These are phyloP conservation scores for Leuciscus waleckii DNA, from an alignment of 2,797 vertebrate species.

Conservation along the genomic window DNA sequence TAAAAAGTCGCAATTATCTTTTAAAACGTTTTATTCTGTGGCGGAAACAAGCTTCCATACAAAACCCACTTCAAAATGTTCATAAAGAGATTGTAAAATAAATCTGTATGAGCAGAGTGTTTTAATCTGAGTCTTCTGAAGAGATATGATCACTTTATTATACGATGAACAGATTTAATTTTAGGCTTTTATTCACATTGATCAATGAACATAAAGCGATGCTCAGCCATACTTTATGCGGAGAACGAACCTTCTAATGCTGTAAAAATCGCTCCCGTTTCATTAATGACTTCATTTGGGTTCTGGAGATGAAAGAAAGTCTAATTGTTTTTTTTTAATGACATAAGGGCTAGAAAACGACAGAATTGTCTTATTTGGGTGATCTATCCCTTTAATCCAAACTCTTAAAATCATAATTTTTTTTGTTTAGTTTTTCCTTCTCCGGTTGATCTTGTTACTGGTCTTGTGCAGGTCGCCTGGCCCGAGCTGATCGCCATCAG, in stretches of 20 bases:
- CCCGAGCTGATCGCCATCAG: constrained; percentile 98
- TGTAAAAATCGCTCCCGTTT: not conserved
- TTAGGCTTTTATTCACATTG: not conserved
- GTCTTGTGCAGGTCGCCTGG: constrained; percentile 89
- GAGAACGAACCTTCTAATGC: not conserved
- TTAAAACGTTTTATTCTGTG: too few species aligned
- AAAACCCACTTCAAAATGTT: too few species aligned
- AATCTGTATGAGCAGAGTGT: too few species aligned
- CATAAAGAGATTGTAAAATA: too few species aligned
- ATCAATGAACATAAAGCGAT: too few species aligned
- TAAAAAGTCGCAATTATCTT: too few species aligned
- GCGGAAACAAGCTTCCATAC: too few species aligned
- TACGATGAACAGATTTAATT: not conserved
- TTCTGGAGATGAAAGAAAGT: not conserved
- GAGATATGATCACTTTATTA: not conserved
- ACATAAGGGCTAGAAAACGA: rapidly evolving
- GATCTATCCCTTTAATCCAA: not conserved
- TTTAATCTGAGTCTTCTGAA: too few species aligned
- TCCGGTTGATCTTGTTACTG: not conserved
- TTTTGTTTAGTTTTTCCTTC: not conserved
- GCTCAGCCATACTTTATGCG: too few species aligned
- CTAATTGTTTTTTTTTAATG: too few species aligned
- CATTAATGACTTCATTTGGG: not conserved
- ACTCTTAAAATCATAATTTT: not conserved
- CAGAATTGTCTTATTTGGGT: not conserved